These are phyloP conservation scores for Drosophila busckii DNA, from an alignment of 1,140 invertebrate genomes.

Conservation along the genomic window DNA sequence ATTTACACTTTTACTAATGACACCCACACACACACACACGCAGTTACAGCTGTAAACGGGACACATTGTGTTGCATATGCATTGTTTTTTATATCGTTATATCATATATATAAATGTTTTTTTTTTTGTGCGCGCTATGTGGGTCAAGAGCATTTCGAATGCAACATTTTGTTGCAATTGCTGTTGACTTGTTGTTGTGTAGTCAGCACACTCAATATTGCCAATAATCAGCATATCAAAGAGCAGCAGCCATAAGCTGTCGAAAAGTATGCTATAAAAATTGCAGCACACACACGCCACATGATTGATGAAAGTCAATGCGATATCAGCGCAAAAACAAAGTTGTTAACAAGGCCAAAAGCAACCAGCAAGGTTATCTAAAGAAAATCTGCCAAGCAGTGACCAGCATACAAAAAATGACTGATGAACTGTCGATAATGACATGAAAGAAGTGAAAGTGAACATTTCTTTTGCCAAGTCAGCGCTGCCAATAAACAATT, in stretches of 20 bases:
- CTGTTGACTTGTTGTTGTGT: conserved; percentile 8
- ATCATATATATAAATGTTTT: conserved; percentile 68
- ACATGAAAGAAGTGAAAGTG: too few relatives aligned
- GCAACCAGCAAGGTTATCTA: neutral
- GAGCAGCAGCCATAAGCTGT: conserved; percentile 11
- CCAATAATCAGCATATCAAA: conserved; percentile 39
- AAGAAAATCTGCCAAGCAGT: too few relatives aligned
- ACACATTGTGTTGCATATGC: neutral
- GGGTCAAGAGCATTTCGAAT: conserved; percentile 61
- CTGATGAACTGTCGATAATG: too few relatives aligned
- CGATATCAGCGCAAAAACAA: conserved; percentile 15
- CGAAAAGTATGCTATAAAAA: conserved; percentile 1
- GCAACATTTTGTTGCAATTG: conserved; percentile 15
- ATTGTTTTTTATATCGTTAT: conserved; percentile 39
- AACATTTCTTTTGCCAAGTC: too few relatives aligned
- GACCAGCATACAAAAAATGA: too few relatives aligned
- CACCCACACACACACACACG: conserved; percentile 19
- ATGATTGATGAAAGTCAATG: conserved; percentile 28
- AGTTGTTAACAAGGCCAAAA: neutral
- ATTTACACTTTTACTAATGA: conserved; percentile 62
- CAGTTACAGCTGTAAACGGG: neutral
- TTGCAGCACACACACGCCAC: conserved; percentile 3
- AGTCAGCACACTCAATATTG: conserved; percentile 44
- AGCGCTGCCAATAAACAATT: too few relatives aligned
- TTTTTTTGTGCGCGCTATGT: conserved; percentile 42